Evolutionary conservation across 2,888 invertebrate genomes (phyloP), one percentile per base, ranked within the genome.

Genomic region (Mythimna lalbum): DNA sequence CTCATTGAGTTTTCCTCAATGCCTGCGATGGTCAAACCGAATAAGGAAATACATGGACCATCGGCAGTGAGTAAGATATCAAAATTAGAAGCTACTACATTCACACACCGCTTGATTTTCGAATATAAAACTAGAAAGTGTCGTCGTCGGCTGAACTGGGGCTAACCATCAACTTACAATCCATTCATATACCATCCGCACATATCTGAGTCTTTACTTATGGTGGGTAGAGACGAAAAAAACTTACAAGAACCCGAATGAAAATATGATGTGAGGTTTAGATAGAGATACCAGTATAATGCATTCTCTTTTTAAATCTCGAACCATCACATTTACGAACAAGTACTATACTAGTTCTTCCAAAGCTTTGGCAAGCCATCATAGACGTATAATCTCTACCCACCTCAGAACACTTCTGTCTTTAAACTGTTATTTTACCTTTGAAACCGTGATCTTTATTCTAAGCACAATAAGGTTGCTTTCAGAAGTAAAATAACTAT

Each of bases 61-160:
- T 71, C 73, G 43, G 14, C 63, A 66, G 69, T 33, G 73, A 78
- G 63, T 81, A 82, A 65, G 78, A 65, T 81, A 78, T 81, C 77
- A 78, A 78, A 78, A 78, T 78, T 72, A 73, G 68, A 81, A 77
- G 77, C 85, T 74, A 83, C 67, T 78, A 81, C 83, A 78, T 78
- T 79, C 80, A 81, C 81, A 79, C 86, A 82, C 79, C 80, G 76
- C 83, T 81, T 76, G 72, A 81, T 73, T 69, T 33, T 82, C 79
- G 69, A 80, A 77, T 84, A 84, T 76, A 86, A 81, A 84, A 83
- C 72, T 81, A 83, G 73, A 83, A 78, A 85, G 61, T 73, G 83
- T 70, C 67, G 70, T 69, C 73, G 70, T 69, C 53, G 60, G 60
- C 31, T 73, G 9, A 70, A 61, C 56, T 67, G 82, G 68, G 73